These are phyloP conservation scores for Penaeus chinensis DNA, from an alignment of 1,140 invertebrate species.

Conservation along the genomic window DNA sequence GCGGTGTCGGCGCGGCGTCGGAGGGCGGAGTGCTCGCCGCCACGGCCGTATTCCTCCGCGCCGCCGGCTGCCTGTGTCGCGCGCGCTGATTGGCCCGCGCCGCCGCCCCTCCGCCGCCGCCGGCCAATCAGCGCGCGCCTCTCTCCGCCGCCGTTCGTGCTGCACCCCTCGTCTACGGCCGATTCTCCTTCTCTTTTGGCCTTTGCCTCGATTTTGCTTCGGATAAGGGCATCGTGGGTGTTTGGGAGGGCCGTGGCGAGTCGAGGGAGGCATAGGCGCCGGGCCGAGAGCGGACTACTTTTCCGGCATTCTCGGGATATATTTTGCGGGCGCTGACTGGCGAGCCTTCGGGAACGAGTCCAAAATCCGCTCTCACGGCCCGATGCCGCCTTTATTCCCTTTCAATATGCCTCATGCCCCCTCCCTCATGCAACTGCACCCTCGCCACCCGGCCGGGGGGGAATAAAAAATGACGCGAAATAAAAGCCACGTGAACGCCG, in stretches of 20 bases:
- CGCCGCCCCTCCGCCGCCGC: neutral
- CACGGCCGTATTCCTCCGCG: too few relatives aligned
- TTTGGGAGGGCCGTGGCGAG: neutral
- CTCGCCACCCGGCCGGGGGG: neutral
- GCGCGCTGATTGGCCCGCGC: conserved; percentile 4
- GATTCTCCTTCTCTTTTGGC: neutral
- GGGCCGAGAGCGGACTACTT: conserved; percentile 35
- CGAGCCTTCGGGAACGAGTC: conserved; percentile 25
- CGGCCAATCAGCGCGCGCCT: neutral
- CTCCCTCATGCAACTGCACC: neutral
- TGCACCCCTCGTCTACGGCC: neutral
- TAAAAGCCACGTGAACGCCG: conserved; percentile 40
- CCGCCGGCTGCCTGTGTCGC: neutral
- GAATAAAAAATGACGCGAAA: conserved; percentile 19
- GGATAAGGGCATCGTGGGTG: too few relatives aligned
- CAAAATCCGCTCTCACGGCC: conserved; percentile 27
- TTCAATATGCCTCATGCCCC: neutral
- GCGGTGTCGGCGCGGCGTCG: too few relatives aligned
- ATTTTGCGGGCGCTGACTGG: conserved; percentile 46
- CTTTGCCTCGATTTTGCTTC: conserved; percentile 25
- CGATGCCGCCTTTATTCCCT: conserved; percentile 5
- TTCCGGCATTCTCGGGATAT: conserved; percentile 39
- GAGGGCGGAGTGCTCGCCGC: too few relatives aligned
- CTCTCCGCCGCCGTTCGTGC: too few relatives aligned
- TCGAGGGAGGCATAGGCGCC: neutral